Percentiles rank a stretch among this genome's conserved stretches.
Conservation (phyloP, 2,797 vertebrate genomes). For the Hyperoplus lanceolatus region DNA sequence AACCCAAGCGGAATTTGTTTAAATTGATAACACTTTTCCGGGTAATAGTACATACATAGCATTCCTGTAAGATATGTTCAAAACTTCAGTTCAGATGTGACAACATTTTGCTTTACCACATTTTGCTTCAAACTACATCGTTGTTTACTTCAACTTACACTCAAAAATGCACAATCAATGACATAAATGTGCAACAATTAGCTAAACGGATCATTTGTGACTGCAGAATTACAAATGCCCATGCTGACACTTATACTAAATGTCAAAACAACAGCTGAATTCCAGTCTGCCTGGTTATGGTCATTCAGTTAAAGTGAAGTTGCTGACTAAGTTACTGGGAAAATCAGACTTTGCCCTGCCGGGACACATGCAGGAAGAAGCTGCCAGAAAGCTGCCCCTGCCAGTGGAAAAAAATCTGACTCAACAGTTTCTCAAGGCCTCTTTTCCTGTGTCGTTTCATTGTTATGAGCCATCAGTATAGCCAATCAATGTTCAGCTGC, state of each 20-base stretch:
- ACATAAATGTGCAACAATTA: not conserved
- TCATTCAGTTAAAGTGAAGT: constrained; percentile 12
- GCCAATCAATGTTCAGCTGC: constrained; percentile 4
- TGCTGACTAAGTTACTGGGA: constrained; percentile 21
- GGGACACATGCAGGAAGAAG: constrained; percentile 60
- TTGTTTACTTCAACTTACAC: not conserved
- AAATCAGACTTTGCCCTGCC: constrained; percentile 62
- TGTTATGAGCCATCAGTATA: constrained; percentile 35
- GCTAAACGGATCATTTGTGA: not conserved
- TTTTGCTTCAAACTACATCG: not conserved
- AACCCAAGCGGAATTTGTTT: constrained; percentile 14
- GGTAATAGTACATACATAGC: too few relatives aligned
- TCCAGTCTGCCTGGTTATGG: not conserved
- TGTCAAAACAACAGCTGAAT: not conserved
- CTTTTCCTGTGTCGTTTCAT: constrained; percentile 43
- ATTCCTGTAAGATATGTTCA: too few relatives aligned
- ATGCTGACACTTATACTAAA: not conserved
- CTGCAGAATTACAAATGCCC: not conserved
- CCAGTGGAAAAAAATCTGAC: constrained; percentile 68
- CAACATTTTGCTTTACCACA: not conserved
- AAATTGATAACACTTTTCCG: not conserved
- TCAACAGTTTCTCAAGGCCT: constrained; percentile 71
- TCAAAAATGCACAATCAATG: not conserved
- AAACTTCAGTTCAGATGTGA: too few relatives aligned
- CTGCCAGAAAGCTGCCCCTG: constrained; percentile 35